Percentiles rank a stretch among this genome's conserved stretches.
Evolutionary conservation across 1,140 invertebrate species (phyloP).

Genomic region (Cardiocondyla obscurior): DNA sequence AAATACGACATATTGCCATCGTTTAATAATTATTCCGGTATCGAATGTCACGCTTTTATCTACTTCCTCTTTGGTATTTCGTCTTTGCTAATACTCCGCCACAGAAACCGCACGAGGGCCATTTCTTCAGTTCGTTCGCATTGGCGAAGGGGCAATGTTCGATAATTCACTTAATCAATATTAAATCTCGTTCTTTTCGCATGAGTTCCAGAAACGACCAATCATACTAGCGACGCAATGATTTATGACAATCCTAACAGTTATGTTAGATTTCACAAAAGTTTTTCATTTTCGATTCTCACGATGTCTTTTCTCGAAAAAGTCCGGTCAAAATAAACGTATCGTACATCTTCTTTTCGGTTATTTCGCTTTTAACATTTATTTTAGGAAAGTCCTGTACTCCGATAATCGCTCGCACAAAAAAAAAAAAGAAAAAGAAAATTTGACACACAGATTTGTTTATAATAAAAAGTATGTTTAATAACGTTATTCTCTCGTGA

Average conservation of each 20-base stretch:
- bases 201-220: neutral
- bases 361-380: neutral
- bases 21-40: constrained; percentile 48
- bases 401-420: neutral
- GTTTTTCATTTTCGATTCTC: neutral
- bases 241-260: neutral
- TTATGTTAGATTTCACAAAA: constrained; percentile 10
- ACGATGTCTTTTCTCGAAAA: neutral
- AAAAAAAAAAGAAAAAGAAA: no score
- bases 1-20: constrained; percentile 30
- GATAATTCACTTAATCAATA: constrained; percentile 19
- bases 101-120: neutral
- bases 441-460: neutral
- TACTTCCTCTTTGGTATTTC: constrained; percentile 32
- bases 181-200: neutral
- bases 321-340: neutral
- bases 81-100: neutral
- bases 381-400: neutral
- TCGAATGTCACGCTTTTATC: constrained; percentile 40
- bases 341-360: neutral
- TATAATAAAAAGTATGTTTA: constrained; percentile 15
- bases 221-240: neutral
- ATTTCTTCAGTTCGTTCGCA: neutral
- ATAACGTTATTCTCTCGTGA: neutral
- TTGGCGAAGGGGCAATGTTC: neutral